phyloP scores from a whole-genome alignment of 1,140 invertebrate species.

The Trigoniulus corallinus region DNA sequence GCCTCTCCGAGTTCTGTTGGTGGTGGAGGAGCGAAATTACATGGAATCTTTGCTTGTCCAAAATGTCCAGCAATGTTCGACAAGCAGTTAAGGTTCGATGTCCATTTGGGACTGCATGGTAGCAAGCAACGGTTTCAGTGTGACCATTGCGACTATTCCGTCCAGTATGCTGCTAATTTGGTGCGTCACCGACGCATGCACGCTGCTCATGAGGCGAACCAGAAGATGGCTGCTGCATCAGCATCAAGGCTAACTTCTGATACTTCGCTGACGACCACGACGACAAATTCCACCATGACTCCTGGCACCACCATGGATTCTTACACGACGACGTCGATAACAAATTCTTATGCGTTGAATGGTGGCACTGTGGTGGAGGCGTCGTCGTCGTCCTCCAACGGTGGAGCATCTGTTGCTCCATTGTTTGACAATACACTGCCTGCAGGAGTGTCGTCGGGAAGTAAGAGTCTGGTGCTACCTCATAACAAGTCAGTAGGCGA shows the following conservation, averaged over 20 bases:
- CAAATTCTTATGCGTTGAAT: too few relatives aligned
- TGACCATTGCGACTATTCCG: constrained; percentile 71
- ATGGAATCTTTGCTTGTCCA: constrained; percentile 32
- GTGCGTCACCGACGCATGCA: constrained; percentile 62
- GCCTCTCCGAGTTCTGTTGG: constrained; percentile 1
- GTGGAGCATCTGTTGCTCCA: too few relatives aligned
- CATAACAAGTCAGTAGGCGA: too few relatives aligned
- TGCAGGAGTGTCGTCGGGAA: too few relatives aligned
- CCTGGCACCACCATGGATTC: too few relatives aligned
- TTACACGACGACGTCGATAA: too few relatives aligned
- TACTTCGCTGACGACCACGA: too few relatives aligned
- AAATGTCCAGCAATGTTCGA: constrained; percentile 79
- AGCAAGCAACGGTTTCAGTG: constrained; percentile 67
- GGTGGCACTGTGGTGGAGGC: too few relatives aligned
- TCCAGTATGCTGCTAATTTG: constrained; percentile 67
- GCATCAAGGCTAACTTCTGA: constrained; percentile 2
- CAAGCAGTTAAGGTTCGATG: constrained; percentile 65
- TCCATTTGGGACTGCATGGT: constrained; percentile 65
- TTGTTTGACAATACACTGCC: too few relatives aligned
- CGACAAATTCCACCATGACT: too few relatives aligned
- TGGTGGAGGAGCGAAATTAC: background rate
- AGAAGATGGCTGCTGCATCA: background rate
- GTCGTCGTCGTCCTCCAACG: too few relatives aligned
- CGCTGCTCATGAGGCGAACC: constrained; percentile 4
- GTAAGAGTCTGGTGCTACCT: too few relatives aligned